phyloP scores from a whole-genome alignment of 2,797 vertebrate species.

The Karalla daura region DNA sequence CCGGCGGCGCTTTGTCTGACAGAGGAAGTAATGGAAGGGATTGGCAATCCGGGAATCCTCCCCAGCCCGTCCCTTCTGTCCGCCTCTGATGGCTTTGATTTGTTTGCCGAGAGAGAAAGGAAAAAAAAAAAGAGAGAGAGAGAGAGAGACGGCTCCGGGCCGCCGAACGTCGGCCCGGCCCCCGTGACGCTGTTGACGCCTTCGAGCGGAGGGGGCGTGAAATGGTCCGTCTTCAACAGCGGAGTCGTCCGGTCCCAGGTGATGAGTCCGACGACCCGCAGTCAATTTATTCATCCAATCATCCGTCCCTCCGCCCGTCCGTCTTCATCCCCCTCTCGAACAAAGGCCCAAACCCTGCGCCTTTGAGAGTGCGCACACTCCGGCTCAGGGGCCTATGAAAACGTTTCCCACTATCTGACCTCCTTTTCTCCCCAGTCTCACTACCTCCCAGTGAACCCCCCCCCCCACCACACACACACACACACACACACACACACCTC shows the following conservation, averaged over 20 bases:
- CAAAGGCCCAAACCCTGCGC: slow-evolving; percentile 25
- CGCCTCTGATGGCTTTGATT: slow-evolving; percentile 19
- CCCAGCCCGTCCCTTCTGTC: background rate
- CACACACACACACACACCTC: too few species aligned
- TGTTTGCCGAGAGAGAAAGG: background rate
- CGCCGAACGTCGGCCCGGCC: background rate
- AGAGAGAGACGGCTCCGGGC: background rate
- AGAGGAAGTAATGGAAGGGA: slow-evolving; percentile 54
- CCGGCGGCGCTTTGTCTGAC: slow-evolving; percentile 35
- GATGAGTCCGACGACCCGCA: background rate
- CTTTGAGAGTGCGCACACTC: slow-evolving; percentile 41
- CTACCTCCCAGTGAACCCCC: slow-evolving; percentile 21
- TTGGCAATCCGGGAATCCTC: slow-evolving; percentile 27
- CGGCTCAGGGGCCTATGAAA: slow-evolving; percentile 46
- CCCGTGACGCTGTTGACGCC: background rate
- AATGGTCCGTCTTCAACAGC: slow-evolving; percentile 1
- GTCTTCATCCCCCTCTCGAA: slow-evolving; percentile 27
- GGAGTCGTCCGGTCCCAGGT: background rate
- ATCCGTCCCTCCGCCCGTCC: background rate
- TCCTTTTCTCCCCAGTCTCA: slow-evolving; percentile 57
- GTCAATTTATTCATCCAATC: slow-evolving; percentile 7
- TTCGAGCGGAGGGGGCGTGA: background rate
- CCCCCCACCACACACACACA: too few species aligned
- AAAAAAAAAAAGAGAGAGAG: slow-evolving; percentile 8
- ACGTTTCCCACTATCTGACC: slow-evolving; percentile 62